phyloP scores from a whole-genome alignment of 2,888 invertebrate species.

The Macaria liturata region DNA sequence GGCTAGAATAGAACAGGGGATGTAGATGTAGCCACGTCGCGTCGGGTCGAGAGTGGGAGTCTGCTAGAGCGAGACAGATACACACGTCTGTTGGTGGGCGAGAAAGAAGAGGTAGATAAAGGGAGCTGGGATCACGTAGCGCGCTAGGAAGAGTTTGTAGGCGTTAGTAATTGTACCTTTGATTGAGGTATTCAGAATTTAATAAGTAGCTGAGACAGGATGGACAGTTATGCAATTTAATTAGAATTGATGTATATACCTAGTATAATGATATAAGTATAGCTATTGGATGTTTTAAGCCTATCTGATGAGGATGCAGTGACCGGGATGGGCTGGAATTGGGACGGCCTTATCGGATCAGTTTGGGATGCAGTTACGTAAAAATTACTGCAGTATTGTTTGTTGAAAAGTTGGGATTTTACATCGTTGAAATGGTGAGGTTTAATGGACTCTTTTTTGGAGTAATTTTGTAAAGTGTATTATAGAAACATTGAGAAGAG shows the following conservation, averaged over 20 bases:
- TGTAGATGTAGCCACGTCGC: conserved; percentile 53
- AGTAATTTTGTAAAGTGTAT: no score
- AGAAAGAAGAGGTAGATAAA: conserved; percentile 44
- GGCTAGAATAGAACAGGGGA: conserved; percentile 66
- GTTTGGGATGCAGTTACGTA: conserved; percentile 11
- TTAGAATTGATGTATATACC: background rate
- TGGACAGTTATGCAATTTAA: conserved; percentile 18
- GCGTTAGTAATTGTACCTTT: conserved; percentile 69
- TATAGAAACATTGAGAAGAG: no score
- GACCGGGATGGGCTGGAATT: conserved; percentile 18
- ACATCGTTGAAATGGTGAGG: no score
- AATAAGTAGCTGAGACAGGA: conserved; percentile 49
- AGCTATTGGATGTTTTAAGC: background rate
- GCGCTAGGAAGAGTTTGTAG: conserved; percentile 71
- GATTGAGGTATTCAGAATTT: conserved; percentile 69
- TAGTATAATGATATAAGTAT: no score
- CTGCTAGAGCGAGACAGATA: conserved; percentile 47
- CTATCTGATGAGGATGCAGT: background rate
- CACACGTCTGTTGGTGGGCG: conserved; percentile 26
- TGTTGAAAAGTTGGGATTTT: no score
- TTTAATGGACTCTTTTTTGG: no score
- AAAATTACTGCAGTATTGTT: conserved; percentile 7
- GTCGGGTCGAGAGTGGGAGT: conserved; percentile 66
- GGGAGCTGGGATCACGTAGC: conserved; percentile 59
- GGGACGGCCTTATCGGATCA: background rate